phyloP scores from a whole-genome alignment of 2,888 invertebrate species.

The Spodoptera picta region DNA sequence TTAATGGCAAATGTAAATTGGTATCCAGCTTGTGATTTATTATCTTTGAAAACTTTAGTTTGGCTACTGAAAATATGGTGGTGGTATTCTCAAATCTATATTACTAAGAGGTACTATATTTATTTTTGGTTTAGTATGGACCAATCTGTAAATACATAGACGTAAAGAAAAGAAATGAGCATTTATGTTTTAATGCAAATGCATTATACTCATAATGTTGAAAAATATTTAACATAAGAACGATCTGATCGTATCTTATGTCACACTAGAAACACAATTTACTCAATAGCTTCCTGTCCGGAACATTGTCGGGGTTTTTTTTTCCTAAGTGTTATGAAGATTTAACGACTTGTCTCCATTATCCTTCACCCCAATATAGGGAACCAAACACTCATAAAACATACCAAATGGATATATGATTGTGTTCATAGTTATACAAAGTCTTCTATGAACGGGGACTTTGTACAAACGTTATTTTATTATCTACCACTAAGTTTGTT shows the following conservation, averaged over 20 bases:
- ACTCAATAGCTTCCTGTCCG: constrained; percentile 35
- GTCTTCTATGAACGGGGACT: constrained; percentile 5
- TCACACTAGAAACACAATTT: constrained; percentile 26
- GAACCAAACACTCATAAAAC: constrained; percentile 39
- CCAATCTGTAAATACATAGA: too few relatives aligned
- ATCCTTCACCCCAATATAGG: constrained; percentile 33
- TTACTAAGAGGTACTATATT: too few relatives aligned
- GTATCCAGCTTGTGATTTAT: too few relatives aligned
- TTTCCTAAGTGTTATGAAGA: constrained; percentile 47
- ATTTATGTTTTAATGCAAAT: too few relatives aligned
- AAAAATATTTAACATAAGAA: too few relatives aligned
- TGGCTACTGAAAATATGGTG: too few relatives aligned
- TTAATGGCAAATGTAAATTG: neutral
- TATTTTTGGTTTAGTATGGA: too few relatives aligned
- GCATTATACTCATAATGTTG: too few relatives aligned
- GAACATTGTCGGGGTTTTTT: constrained; percentile 19
- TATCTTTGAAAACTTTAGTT: too few relatives aligned
- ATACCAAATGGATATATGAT: constrained; percentile 31
- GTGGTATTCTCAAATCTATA: too few relatives aligned
- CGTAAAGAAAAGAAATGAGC: too few relatives aligned
- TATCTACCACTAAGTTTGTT: constrained; percentile 2
- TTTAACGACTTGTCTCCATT: constrained; percentile 48
- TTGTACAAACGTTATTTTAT: constrained; percentile 9
- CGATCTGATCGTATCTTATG: neutral
- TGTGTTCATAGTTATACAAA: constrained; percentile 26